Percentiles rank a stretch among this genome's conserved stretches.
Conservation (phyloP, 2,888 invertebrate species). For the Strigamia transsilvanica region DNA sequence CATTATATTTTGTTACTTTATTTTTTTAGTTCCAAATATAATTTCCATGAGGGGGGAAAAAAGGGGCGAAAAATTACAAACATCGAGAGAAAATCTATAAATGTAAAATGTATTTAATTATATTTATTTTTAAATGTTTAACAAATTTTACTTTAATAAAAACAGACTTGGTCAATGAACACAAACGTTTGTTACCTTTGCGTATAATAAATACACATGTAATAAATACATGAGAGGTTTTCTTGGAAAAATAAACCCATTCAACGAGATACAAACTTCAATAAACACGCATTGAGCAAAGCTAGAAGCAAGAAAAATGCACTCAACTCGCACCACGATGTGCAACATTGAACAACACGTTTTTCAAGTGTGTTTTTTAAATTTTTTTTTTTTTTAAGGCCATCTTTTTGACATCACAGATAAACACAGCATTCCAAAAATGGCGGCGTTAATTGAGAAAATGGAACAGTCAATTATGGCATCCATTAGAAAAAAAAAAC, state of each 20-base stretch:
- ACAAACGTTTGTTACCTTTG: neutral
- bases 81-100: neutral
- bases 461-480: neutral
- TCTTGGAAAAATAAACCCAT: constrained; percentile 37
- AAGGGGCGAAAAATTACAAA: neutral
- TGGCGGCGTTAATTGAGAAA: neutral
- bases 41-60: neutral
- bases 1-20: neutral
- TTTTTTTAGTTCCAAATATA: constrained; percentile 1
- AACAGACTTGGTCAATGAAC: constrained; percentile 29
- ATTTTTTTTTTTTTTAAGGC: neutral
- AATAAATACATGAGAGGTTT: neutral
- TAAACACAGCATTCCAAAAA: constrained; percentile 11
- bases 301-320: constrained; percentile 18
- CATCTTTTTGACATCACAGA: constrained; percentile 4
- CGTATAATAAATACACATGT: constrained; percentile 9
- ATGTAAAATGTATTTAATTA: constrained; percentile 25
- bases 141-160: constrained; percentile 26
- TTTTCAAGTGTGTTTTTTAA: constrained; percentile 15
- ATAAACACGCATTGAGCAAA: constrained; percentile 22
- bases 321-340: neutral
- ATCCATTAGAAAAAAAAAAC: neutral
- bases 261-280: constrained; percentile 26
- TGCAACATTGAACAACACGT: constrained; percentile 27
- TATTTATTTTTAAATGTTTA: constrained; percentile 22